These are phyloP conservation scores for Tenualosa thibaudeaui DNA, from an alignment of 2,797 vertebrate genomes.

Conservation along the genomic window DNA sequence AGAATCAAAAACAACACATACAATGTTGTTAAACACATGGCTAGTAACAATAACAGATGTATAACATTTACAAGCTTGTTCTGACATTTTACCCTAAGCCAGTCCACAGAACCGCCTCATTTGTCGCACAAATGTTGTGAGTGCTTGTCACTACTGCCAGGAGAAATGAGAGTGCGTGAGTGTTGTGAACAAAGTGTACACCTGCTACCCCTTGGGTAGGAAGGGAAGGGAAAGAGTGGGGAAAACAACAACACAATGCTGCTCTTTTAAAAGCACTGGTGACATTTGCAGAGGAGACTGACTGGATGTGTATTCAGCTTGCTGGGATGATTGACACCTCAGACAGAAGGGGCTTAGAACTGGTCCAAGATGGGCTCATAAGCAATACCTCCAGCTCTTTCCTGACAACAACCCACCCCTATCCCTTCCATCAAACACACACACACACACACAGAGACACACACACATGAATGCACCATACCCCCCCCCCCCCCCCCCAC, in stretches of 20 bases:
- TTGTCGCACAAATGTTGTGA: background rate
- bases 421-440: background rate
- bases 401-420: background rate
- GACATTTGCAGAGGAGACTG: constrained; percentile 62
- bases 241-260: constrained; percentile 51
- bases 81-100: constrained; percentile 19
- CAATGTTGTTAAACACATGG: background rate
- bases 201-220: constrained; percentile 50
- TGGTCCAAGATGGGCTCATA: constrained; percentile 57
- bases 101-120: background rate
- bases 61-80: background rate
- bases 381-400: background rate
- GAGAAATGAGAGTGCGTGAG: constrained; percentile 18
- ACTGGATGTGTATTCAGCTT: constrained; percentile 56
- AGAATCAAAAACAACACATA: background rate
- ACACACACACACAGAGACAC: constrained; percentile 21
- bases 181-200: constrained; percentile 57
- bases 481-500: background rate
- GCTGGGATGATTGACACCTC: constrained; percentile 56
- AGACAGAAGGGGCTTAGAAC: constrained; percentile 71
- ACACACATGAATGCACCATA: constrained; percentile 28
- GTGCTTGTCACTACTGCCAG: background rate
- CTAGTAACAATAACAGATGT: background rate
- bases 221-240: constrained; percentile 33
- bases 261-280: constrained; percentile 56